Evolutionary conservation across 2,888 invertebrate species (phyloP), one percentile per base, ranked within the genome.

Genomic region (Cheiracanthium punctorium): DNA sequence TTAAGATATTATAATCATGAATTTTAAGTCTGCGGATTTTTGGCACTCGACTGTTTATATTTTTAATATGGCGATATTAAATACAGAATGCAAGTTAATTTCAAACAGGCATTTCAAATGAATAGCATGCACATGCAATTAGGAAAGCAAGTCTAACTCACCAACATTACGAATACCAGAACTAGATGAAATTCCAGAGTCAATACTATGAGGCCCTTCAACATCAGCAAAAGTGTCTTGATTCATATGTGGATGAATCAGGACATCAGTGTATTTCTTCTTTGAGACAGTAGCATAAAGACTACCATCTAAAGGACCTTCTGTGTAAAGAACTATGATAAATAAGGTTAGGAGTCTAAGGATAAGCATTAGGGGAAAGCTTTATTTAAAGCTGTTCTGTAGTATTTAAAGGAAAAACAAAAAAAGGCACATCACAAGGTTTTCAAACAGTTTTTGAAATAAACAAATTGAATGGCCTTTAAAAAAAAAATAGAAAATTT

Each of bases 271-370:
- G 89, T 90, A 89, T 80, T 90, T 90, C 89, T 91, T 91, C 90
- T 93, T 93, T 89, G 91, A 90, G 79, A 93, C 92, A 48, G 92
- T 92, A 80, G 97, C 96, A 94, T 97, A 97, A 90, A 97, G 94
- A 90, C 96, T 96, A 90, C 97, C 97, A 94, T 97, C 96, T 90
- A 96, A 93, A 67, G 96, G 96, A 58, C 96, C 96, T 91, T 95
- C 95, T 69, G 95, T 96, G 92, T 96, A 95, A 87, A 87, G 81
- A 87, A 87, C 86, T 87, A 72, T 64, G 48, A 72, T 81, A 76
- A 80, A 81, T 87, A 67, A 87, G 67, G 69, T 77, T 87, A 33
- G 14, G 52, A 24, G 24, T 24, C 24, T 24, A 20, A 24, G 24
- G 17, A 58, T n/a, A 24, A 24, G 17, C 48, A 37, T 48, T 7